A percentile compares a stretch with the other conserved stretches of the same genome.
Conservation (phyloP, 2,888 invertebrate genomes). For the Chaetogeoica ovagalla region DNA sequence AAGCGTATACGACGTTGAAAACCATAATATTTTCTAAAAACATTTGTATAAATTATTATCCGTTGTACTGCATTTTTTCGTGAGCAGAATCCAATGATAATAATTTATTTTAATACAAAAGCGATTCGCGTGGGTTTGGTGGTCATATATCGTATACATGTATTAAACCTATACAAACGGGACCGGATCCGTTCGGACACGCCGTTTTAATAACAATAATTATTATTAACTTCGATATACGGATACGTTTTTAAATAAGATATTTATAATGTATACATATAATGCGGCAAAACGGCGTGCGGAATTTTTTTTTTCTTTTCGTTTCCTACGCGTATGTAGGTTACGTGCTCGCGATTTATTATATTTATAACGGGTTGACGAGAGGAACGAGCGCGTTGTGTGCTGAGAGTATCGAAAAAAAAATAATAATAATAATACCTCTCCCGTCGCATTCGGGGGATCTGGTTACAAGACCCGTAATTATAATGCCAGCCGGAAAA, state of each 20-base stretch:
- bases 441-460: constrained; percentile 26
- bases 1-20: too few relatives aligned
- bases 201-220: constrained; percentile 45
- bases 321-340: constrained; percentile 27
- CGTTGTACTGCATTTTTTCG: too few relatives aligned
- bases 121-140: constrained; percentile 37
- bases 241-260: neutral
- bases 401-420: neutral
- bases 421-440: constrained; percentile 27
- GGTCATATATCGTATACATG: too few relatives aligned
- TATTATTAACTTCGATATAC: constrained; percentile 44
- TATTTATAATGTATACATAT: neutral
- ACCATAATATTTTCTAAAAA: too few relatives aligned
- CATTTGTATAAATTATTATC: too few relatives aligned
- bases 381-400: neutral
- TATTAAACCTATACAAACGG: constrained; percentile 10
- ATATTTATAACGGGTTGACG: constrained; percentile 20
- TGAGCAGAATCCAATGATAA: too few relatives aligned
- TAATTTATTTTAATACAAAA: too few relatives aligned
- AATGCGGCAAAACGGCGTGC: neutral
- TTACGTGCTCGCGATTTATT: constrained; percentile 15
- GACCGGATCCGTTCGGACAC: constrained; percentile 41
- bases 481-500: constrained; percentile 37
- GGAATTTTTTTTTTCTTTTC: constrained; percentile 6
- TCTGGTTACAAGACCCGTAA: constrained; percentile 52